A percentile compares a stretch with the other conserved stretches of the same genome.
phyloP scores from a whole-genome alignment of 2,888 invertebrate species.

The Cancer borealis region DNA sequence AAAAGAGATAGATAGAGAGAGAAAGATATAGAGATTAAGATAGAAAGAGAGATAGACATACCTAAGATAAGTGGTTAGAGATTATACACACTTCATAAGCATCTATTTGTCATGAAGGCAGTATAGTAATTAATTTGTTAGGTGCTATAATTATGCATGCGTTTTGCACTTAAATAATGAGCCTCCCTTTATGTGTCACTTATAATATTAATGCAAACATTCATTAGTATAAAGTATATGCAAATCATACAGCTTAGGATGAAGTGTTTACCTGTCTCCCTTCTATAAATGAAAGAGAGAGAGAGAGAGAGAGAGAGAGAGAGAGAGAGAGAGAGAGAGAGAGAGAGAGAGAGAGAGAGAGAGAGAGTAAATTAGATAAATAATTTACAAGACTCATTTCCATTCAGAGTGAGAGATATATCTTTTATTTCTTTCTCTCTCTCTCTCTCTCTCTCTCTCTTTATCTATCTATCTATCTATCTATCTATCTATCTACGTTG shows the following conservation, averaged over 20 bases:
- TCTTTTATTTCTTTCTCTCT: too few relatives aligned
- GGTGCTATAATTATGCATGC: background rate
- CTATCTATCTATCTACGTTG: too few relatives aligned
- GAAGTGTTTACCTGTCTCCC: too few relatives aligned
- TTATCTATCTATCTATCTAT: too few relatives aligned
- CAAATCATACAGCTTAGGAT: too few relatives aligned
- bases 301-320: background rate
- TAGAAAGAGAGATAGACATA: background rate
- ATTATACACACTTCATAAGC: background rate
- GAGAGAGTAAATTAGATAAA: background rate
- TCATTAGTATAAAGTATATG: background rate
- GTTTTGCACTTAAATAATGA: constrained; percentile 2
- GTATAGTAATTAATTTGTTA: background rate
- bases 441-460: too few relatives aligned
- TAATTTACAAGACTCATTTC: too few relatives aligned
- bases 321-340: background rate
- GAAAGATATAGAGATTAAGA: background rate
- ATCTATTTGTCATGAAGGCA: background rate
- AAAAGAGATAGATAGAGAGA: too few relatives aligned
- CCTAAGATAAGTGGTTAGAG: background rate
- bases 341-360: background rate
- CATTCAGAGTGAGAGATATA: too few relatives aligned
- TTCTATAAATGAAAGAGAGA: too few relatives aligned
- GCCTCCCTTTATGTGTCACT: background rate
- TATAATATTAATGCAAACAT: constrained; percentile 27